Conservation (phyloP, 2,888 invertebrate species). For the Drosophila antonietae region DNA sequence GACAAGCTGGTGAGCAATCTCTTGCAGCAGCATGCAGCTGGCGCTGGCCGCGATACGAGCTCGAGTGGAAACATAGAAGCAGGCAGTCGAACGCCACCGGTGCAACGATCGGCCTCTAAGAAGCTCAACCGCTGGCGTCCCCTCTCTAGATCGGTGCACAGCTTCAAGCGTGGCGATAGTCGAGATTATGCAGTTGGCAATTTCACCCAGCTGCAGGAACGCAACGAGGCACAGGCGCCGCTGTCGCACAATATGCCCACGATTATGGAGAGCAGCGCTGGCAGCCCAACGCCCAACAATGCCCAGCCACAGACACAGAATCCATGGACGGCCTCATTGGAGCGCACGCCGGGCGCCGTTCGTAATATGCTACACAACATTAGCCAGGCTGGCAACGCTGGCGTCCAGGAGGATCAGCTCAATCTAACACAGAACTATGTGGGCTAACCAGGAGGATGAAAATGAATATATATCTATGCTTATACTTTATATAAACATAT, state of each 20-base stretch:
- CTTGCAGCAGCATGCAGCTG: constrained; percentile 84
- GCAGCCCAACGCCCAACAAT: constrained; percentile 48
- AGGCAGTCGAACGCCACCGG: constrained; percentile 57
- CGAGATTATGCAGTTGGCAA: constrained; percentile 33
- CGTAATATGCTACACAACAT: constrained; percentile 82
- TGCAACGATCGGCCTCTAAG: constrained; percentile 68
- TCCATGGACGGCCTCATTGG: constrained; percentile 76
- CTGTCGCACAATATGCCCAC: constrained; percentile 82
- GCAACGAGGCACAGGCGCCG: constrained; percentile 41
- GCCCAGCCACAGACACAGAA: constrained; percentile 34
- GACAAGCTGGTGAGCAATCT: constrained; percentile 88
- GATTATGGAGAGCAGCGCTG: constrained; percentile 82
- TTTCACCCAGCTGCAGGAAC: constrained; percentile 67
- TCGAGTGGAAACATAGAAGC: constrained; percentile 28
- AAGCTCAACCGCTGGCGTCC: constrained; percentile 84
- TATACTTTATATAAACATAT: not conserved
- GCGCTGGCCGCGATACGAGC: constrained; percentile 23
- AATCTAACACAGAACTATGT: constrained; percentile 82
- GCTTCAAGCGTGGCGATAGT: constrained; percentile 61
- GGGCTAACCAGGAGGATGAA: constrained; percentile 31
- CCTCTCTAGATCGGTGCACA: constrained; percentile 83
- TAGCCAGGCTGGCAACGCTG: constrained; percentile 56
- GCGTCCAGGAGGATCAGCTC: constrained; percentile 80
- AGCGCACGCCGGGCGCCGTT: constrained; percentile 75
- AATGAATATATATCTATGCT: not conserved